Evolutionary conservation across 1,140 invertebrate genomes (phyloP), one percentile per base, ranked within the genome.

Genomic region (Phthorimaea operculella): DNA sequence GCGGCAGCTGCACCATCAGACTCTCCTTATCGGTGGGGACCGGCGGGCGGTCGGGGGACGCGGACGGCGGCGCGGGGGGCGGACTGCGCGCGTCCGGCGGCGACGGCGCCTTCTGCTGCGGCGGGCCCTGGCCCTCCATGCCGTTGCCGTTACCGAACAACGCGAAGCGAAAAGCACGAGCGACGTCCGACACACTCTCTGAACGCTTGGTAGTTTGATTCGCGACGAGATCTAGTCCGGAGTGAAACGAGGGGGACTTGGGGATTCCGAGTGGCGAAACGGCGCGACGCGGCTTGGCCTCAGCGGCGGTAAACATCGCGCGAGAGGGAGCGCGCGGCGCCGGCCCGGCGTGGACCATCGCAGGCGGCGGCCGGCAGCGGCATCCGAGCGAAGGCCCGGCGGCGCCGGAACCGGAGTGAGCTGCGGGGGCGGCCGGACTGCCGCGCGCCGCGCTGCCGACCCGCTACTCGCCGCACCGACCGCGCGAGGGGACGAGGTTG

Each of bases 181-280:
- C 79, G n/a, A 85, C 79, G 75, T 86, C 86, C 34, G 79, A 73
- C 33, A 85, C 78, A 58, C 83, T 80, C 63, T 84, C 83, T 8
- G 87, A 76, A 18, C 86, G 77, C 72, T 86, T 85, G 63, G 74
- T 68, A 63, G 66, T 74, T 66, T 87, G 87, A 63, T 86, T 88
- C 44, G 92, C 91, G 64, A 92, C 90, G 63, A 92, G 88, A 72
- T 94, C 93, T 56, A 94, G 85, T 33, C 92, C 92, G 76, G 92
- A 92, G 73, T 94, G 92, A 79, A 94, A 94, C 70, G 92, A 94
- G 34, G 93, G 93, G 62, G 92, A 94, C 79, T 94, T 94, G 51
- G 92, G 93, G 70, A 94, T 90, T 51, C 92, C 91, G 70, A 90
- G 82, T 52, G 87, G 86, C 64, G 87, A 87, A 66, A 86, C 80